Conservation (phyloP, 2,113 vertebrate genomes). For the Plecturocebus donacophilus region DNA sequence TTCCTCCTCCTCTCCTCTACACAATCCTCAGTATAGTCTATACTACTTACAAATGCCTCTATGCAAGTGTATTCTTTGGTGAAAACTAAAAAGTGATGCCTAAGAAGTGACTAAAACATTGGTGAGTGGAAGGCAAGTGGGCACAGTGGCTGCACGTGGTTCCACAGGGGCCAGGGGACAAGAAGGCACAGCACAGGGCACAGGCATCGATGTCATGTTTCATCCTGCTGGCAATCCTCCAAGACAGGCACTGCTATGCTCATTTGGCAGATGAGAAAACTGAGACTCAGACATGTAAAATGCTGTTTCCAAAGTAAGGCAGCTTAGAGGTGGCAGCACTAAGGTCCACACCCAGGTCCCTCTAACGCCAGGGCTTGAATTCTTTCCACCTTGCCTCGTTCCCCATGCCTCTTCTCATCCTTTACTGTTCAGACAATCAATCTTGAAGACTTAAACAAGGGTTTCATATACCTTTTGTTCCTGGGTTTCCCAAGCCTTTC, state of each 20-base stretch:
- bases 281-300: neutral
- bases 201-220: neutral
- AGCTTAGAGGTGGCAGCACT: accelerated
- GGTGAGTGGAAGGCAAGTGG: neutral
- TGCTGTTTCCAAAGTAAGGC: neutral
- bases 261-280: neutral
- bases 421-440: neutral
- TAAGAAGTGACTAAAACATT: neutral
- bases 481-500: neutral
- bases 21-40: neutral
- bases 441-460: neutral
- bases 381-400: neutral
- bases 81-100: neutral
- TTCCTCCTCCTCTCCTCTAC: neutral
- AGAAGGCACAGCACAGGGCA: neutral
- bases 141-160: neutral
- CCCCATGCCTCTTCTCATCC: neutral
- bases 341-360: neutral
- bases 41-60: neutral
- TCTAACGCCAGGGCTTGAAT: neutral
- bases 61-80: neutral
- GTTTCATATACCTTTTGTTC: neutral
- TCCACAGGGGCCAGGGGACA: neutral
- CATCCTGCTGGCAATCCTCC: neutral
- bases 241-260: neutral